Conservation (phyloP, 2,113 vertebrate genomes). For the Epinephelus fuscoguttatus region DNA sequence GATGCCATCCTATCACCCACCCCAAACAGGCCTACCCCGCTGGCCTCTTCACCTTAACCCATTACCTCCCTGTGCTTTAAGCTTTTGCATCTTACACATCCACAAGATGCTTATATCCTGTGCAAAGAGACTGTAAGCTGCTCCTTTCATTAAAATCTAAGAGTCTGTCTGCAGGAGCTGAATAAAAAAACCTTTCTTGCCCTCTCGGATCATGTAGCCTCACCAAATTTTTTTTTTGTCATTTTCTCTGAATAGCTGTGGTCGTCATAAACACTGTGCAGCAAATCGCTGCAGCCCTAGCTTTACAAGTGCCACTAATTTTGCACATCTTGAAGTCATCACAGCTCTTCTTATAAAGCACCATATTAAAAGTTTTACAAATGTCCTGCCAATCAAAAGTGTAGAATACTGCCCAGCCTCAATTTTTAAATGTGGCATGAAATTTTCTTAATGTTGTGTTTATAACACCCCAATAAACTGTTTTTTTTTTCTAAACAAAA, state of each 20-base stretch:
- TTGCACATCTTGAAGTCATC: constrained; percentile 66
- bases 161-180: constrained; percentile 2
- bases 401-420: background rate
- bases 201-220: background rate
- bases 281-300: constrained; percentile 36
- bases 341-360: constrained; percentile 52
- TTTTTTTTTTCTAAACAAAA: background rate
- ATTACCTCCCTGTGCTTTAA: background rate
- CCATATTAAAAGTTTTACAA: constrained; percentile 48
- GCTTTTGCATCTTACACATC: background rate
- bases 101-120: background rate
- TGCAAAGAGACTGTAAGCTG: background rate
- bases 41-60: background rate
- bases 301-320: constrained; percentile 59
- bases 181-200: background rate
- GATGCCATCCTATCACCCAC: constrained; percentile 17
- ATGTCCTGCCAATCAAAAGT: constrained; percentile 28
- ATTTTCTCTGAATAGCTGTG: constrained; percentile 44
- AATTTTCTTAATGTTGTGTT: background rate
- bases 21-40: background rate
- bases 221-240: constrained; percentile 4
- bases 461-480: background rate
- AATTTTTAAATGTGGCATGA: background rate
- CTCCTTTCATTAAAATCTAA: background rate
- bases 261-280: constrained; percentile 42